phyloP scores from a whole-genome alignment of 2,888 invertebrate genomes.

The Hirtodrosophila confusa region DNA sequence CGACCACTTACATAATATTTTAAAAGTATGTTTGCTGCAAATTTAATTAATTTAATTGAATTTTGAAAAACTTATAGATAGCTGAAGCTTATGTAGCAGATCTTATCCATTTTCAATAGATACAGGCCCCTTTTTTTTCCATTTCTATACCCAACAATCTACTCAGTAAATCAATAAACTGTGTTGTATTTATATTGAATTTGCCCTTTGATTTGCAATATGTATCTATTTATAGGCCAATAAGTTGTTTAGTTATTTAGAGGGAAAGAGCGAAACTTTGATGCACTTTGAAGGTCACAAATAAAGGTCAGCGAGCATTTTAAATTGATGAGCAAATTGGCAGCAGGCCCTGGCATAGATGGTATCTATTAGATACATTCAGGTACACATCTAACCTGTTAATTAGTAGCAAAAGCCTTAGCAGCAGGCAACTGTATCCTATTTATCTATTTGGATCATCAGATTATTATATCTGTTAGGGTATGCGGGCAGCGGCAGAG shows the following conservation, averaged over 20 bases:
- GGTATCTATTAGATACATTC: not conserved
- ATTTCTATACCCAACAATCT: no score
- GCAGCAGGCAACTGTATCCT: not conserved
- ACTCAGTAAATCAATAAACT: no score
- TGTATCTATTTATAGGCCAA: not conserved
- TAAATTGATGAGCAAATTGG: not conserved
- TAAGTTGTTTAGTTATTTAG: no score
- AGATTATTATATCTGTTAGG: not conserved
- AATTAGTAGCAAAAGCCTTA: slow-evolving; percentile 4
- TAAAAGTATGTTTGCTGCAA: no score
- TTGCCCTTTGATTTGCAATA: not conserved
- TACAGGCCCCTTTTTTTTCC: no score
- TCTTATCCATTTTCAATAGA: no score
- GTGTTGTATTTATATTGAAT: not conserved
- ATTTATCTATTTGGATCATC: slow-evolving; percentile 4
- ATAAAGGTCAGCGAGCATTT: slow-evolving; percentile 32
- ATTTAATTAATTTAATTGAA: no score
- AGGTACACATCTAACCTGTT: not conserved
- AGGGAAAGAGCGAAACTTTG: no score
- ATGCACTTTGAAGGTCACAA: slow-evolving; percentile 11
- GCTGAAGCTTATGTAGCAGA: no score
- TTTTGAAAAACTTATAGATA: no score
- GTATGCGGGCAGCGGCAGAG: not conserved
- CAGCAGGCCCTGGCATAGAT: not conserved
- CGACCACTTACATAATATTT: no score